Conservation (phyloP, 2,113 vertebrate genomes). For the Spilogale gracilis region DNA sequence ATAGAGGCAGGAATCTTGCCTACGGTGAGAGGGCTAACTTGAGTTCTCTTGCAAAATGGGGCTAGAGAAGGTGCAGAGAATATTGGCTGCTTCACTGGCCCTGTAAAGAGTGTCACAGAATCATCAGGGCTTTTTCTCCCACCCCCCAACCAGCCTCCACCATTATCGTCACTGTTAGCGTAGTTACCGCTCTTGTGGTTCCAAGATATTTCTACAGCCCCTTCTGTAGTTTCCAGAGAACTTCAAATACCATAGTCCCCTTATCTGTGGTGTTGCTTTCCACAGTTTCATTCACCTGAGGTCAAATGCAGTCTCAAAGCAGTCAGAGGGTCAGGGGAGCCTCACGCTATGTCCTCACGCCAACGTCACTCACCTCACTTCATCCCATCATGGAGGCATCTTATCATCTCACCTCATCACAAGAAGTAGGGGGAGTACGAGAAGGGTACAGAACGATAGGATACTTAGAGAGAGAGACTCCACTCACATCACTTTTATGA, state of each 20-base stretch:
- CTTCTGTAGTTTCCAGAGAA: background rate
- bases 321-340: background rate
- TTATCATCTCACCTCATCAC: background rate
- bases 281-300: background rate
- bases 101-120: background rate
- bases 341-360: background rate
- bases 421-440: background rate
- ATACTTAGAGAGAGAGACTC: background rate
- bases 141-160: background rate
- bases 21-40: background rate
- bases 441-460: background rate
- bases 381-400: background rate
- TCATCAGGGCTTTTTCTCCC: background rate
- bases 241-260: background rate
- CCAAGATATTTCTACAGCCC: too few relatives aligned
- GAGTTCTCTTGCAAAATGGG: background rate
- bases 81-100: background rate
- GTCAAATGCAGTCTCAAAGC: background rate
- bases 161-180: fast-evolving
- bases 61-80: background rate
- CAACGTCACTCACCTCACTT: background rate
- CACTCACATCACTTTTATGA: background rate
- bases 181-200: background rate
- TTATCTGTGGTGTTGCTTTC: background rate
- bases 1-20: background rate